Evolutionary conservation across 2,113 vertebrate species (phyloP).

Genomic region (Peromyscus leucopus): DNA sequence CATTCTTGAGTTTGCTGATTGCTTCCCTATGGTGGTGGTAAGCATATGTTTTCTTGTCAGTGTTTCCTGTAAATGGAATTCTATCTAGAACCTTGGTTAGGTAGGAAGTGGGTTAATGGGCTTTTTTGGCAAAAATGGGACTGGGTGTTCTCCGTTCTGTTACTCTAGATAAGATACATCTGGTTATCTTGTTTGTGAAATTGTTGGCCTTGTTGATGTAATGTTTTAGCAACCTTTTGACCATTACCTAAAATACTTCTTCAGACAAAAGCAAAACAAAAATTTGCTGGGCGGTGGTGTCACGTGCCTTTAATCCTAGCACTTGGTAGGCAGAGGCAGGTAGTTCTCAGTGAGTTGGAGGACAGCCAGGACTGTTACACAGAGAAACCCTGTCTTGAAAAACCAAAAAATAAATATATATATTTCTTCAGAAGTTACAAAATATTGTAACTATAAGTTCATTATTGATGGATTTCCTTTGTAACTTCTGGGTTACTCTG

Average conservation of each 20-base stretch:
- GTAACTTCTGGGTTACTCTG: not conserved
- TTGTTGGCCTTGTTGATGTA: not conserved
- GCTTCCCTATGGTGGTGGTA: not conserved
- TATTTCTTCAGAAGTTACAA: not conserved
- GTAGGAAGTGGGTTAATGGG: not conserved
- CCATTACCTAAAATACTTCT: slow-evolving; percentile 1
- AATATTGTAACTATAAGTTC: slow-evolving; percentile 3
- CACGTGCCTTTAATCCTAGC: not conserved
- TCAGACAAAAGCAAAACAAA: not conserved
- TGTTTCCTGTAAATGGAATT: slow-evolving; percentile 31
- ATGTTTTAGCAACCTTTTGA: not conserved
- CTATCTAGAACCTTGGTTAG: not conserved
- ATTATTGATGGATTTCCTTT: not conserved
- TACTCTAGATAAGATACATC: not conserved
- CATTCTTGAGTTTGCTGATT: slow-evolving; percentile 7
- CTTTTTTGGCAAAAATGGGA: not conserved
- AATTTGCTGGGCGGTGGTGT: not conserved
- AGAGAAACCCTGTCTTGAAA: not conserved
- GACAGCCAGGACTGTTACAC: not conserved
- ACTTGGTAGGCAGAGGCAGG: not conserved
- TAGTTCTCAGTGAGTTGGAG: not conserved
- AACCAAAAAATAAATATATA: not conserved
- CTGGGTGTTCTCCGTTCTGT: not conserved
- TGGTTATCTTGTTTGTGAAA: not conserved
- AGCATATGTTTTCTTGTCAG: not conserved